These are phyloP conservation scores for Julus scanicus DNA, from an alignment of 2,888 invertebrate genomes.

Conservation along the genomic window DNA sequence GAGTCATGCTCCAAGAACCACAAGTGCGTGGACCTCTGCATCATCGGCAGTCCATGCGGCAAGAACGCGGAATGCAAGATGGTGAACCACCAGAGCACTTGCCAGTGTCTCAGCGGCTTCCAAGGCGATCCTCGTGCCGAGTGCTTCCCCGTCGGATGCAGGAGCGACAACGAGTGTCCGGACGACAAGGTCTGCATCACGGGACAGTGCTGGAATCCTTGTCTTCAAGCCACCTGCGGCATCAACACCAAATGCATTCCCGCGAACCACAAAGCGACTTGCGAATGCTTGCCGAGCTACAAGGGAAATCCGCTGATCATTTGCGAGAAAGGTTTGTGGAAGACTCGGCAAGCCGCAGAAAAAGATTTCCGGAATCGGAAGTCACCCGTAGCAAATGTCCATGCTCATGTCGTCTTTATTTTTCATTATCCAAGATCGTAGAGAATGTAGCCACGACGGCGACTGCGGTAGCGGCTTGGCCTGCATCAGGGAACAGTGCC, in stretches of 20 bases:
- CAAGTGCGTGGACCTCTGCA: constrained; percentile 80
- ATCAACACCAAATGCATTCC: constrained; percentile 82
- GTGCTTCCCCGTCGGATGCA: constrained; percentile 59
- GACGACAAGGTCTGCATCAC: constrained; percentile 60
- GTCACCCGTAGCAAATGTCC: no score
- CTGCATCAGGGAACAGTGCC: constrained; percentile 84
- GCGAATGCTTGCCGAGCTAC: constrained; percentile 79
- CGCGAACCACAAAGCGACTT: constrained; percentile 79
- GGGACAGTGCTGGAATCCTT: constrained; percentile 67
- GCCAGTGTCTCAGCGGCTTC: constrained; percentile 85
- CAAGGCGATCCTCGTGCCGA: constrained; percentile 58
- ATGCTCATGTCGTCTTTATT: no score
- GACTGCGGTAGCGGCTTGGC: constrained; percentile 88
- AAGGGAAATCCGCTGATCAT: constrained; percentile 81
- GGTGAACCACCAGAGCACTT: constrained; percentile 79
- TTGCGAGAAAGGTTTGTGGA: constrained; percentile 56
- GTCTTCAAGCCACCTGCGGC: constrained; percentile 85
- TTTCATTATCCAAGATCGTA: constrained; percentile 37
- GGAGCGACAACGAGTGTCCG: constrained; percentile 59
- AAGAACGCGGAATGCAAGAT: constrained; percentile 68
- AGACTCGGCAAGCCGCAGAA: no score
- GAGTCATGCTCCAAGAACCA: constrained; percentile 82
- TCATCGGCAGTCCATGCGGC: constrained; percentile 61
- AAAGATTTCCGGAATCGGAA: no score
- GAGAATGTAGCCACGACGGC: constrained; percentile 82